Evolutionary conservation across 2,888 invertebrate species (phyloP).

Genomic region (Ochropacha duplaris): DNA sequence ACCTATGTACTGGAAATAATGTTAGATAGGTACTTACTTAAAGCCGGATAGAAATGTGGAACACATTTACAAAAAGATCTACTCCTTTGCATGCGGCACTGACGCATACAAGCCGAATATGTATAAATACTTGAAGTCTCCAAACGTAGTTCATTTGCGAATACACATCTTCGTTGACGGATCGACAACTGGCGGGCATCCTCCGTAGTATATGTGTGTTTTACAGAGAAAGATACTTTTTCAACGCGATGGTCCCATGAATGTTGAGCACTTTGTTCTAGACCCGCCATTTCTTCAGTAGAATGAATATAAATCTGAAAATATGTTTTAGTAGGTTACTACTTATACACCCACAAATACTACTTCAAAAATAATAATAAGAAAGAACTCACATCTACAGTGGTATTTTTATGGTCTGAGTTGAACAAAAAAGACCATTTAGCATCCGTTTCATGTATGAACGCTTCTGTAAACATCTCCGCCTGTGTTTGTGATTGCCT

Average conservation of each 20-base stretch:
- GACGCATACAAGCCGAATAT: conserved; percentile 88
- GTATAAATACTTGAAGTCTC: conserved; percentile 85
- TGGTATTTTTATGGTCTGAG: conserved; percentile 70
- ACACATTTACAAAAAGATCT: conserved; percentile 86
- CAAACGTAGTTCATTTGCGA: conserved; percentile 85
- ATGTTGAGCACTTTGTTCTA: conserved; percentile 87
- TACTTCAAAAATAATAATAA: not conserved
- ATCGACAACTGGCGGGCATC: conserved; percentile 87
- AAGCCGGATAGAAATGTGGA: conserved; percentile 86
- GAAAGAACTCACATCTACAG: conserved; percentile 62
- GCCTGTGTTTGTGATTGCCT: conserved; percentile 67
- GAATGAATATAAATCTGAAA: conserved; percentile 85
- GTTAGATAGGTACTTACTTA: conserved; percentile 61
- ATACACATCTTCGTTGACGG: conserved; percentile 88
- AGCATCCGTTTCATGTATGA: conserved; percentile 86
- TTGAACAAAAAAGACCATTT: conserved; percentile 85
- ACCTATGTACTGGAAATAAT: not conserved
- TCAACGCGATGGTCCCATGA: conserved; percentile 85
- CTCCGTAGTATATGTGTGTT: conserved; percentile 89
- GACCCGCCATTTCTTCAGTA: conserved; percentile 87
- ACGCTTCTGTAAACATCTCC: conserved; percentile 74
- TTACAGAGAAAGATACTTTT: conserved; percentile 86
- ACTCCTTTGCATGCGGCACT: conserved; percentile 87
- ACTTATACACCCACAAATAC: not conserved
- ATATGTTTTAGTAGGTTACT: not conserved